Evolutionary conservation across 2,797 vertebrate species (phyloP), one percentile per base, ranked within the genome.

Genomic region (Pseudochromis fuscus): DNA sequence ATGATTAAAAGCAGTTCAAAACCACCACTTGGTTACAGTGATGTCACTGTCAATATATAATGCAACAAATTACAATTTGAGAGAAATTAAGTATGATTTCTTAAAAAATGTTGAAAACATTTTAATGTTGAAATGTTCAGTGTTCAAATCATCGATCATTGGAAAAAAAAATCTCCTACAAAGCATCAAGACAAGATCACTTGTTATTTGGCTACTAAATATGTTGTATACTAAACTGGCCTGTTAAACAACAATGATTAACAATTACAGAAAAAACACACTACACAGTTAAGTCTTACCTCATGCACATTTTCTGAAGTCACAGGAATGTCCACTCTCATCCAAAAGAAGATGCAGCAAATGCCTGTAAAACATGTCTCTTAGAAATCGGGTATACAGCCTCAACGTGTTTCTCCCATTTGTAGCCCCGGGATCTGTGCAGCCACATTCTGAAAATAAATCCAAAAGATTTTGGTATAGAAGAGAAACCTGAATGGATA

Each of bases 381-480:
- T 0, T 88, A 91, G 45, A 92, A 55, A 11, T 6, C 72, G 33
- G 94, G 88, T 72, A 95, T 7, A 93, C 6, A 96, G 45, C 62
- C 87, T 94, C 83, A 89, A 84, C 62, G 92, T 85, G 88, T 91
- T 95, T 9, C 44, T 67, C 59, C 90, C 92, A 92, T 92, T 93
- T 61, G 38, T 25, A 75, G 60, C 40, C 78, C 87, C 93, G 68
- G 90, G 71, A 82, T 93, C 87, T 71, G 63, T 52, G 30, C 93
- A 92, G 28, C 95, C 95, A 88, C 94, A 93, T 49, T 96, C 96
- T 96, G 88, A 83, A 94, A 94, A 18, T 58, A 88, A 79, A 59
- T 73, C 12, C 6, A 77, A 38, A 69, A 59, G 0, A 35, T 25
- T 63, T 57, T 72, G 37, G 16, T 40, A 58, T 16, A 66, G 5